Evolutionary conservation across 2,797 vertebrate species (phyloP), one percentile per base, ranked within the genome.

Genomic region (Alcedo quadribrachys): DNA sequence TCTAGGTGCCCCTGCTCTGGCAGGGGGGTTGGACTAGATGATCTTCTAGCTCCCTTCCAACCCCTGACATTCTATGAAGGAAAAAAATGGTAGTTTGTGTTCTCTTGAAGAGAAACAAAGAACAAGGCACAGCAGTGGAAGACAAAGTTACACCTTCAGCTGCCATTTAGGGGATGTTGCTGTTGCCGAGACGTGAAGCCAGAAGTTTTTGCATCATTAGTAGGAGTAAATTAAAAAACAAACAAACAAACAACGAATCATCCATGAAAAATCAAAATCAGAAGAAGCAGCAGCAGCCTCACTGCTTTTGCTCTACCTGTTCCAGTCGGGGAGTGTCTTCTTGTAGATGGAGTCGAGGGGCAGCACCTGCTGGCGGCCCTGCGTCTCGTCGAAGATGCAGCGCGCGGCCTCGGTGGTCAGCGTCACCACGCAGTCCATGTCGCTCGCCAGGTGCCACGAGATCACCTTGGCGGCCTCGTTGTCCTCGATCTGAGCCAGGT

Each of bases 401-500:
- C 83, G 95, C 2, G 99, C 99, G 2, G 98, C 98, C 55, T 90
- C 96, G 2, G 98, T 98, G 8, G 98, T 99, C 71, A 92, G 92
- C 42, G 99, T 99, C 67, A 99, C 97, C 33, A 99, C 98, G 74
- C 99, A 99, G 92, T 99, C 98, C 98, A 99, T 99, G 95, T 99
- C 98, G 12, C 98, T 98, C 4, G 97, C 96, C 81, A 99, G 92
- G 55, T 98, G 98, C 99, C 99, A 99, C 48, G 99, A 99, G 93
- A 99, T 98, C 21, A 99, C 99, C 91, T 97, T 96, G 5, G 99
- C 99, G 2, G 96, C 98, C 73, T 97, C 97, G 0, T 98, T 97
- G 32, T 99, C 98, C 91, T 98, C 96, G 21, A 99, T 97, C 30
- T 97, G 94, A 5, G 98, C 99, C 91, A 99, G 95, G 90, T 99